Percentiles rank a stretch among this genome's conserved stretches.
Evolutionary conservation across 2,797 vertebrate genomes (phyloP).

Genomic region (Typhlichthys eigenmanni): DNA sequence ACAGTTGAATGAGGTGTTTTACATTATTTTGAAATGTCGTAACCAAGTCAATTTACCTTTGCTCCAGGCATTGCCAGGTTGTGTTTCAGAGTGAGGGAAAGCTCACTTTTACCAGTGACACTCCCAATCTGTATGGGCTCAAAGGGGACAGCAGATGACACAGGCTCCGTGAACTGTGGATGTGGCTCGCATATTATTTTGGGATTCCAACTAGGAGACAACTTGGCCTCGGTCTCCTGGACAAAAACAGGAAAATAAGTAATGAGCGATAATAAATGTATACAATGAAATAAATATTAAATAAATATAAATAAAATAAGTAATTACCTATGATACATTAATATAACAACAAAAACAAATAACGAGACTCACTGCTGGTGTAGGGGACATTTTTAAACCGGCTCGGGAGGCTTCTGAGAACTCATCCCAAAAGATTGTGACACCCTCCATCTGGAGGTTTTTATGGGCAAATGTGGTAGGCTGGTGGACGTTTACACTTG

Average conservation of each 20-base stretch:
- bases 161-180: slow-evolving; percentile 90
- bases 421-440: slow-evolving; percentile 94
- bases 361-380: slow-evolving; percentile 80
- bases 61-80: slow-evolving; percentile 94
- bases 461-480: slow-evolving; percentile 95
- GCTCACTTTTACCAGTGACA: slow-evolving; percentile 86
- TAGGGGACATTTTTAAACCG: slow-evolving; percentile 86
- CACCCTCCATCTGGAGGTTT: slow-evolving; percentile 89
- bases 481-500: slow-evolving; percentile 91
- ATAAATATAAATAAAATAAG: background rate
- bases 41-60: slow-evolving; percentile 78
- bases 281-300: background rate
- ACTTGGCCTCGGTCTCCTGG: slow-evolving; percentile 94
- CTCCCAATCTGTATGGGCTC: slow-evolving; percentile 92
- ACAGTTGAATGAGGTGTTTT: background rate
- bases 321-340: background rate
- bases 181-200: slow-evolving; percentile 97
- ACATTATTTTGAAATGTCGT: background rate
- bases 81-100: slow-evolving; percentile 93
- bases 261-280: background rate
- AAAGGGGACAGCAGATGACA: slow-evolving; percentile 85
- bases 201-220: slow-evolving; percentile 98
- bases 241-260: slow-evolving; percentile 14
- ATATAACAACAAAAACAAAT: background rate
- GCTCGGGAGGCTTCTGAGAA: slow-evolving; percentile 89